These are phyloP conservation scores for Parauchenoglanis ngamensis DNA, from an alignment of 2,797 vertebrate genomes.

Conservation along the genomic window DNA sequence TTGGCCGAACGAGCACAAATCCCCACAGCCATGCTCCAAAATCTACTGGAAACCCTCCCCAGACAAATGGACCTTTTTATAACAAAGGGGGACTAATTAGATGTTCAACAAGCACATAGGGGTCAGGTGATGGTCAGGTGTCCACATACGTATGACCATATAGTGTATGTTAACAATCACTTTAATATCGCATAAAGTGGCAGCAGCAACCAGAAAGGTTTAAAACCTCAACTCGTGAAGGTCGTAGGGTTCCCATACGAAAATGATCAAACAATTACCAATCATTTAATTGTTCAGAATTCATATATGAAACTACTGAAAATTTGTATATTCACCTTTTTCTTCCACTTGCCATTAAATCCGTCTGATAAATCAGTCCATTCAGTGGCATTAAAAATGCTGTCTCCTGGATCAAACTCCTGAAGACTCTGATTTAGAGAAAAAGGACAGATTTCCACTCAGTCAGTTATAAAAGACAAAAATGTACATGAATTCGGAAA, in stretches of 20 bases:
- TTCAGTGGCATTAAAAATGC: conserved; percentile 83
- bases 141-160: not conserved
- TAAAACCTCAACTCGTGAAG: not conserved
- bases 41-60: not conserved
- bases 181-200: not conserved
- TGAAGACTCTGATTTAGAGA: conserved; percentile 78
- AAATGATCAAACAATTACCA: not conserved
- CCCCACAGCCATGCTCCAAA: not conserved
- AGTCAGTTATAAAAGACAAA: not conserved
- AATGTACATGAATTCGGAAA: not conserved
- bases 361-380: conserved; percentile 90
- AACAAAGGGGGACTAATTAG: not conserved
- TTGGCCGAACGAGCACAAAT: not conserved
- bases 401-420: conserved; percentile 81
- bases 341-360: conserved; percentile 74
- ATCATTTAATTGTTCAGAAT: not conserved
- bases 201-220: not conserved
- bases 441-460: conserved; percentile 10
- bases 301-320: not conserved
- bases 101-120: not conserved
- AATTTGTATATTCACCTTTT: conserved; percentile 69
- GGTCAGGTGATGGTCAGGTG: not conserved
- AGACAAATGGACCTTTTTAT: too few species aligned
- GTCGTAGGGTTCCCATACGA: not conserved
- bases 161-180: not conserved